Conservation (phyloP, 1,140 invertebrate genomes). For the Drosophila erecta region DNA sequence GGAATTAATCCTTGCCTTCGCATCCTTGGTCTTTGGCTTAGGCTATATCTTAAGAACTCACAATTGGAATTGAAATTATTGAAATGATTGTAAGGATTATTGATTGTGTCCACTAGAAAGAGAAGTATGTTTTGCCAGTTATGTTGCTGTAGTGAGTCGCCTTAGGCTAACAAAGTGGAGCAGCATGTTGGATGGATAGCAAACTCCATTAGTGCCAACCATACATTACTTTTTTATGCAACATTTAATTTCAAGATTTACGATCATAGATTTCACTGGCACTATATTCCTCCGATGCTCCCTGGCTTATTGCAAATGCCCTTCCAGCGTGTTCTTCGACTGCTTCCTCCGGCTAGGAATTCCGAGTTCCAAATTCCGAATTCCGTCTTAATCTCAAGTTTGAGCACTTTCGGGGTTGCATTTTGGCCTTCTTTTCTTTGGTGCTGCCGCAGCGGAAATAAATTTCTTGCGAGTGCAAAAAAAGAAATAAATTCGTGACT, state of each 20-base stretch:
- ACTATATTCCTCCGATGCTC: conserved; percentile 13
- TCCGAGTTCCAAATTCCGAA: conserved; percentile 29
- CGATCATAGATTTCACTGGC: conserved; percentile 20
- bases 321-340: conserved; percentile 13
- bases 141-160: background rate
- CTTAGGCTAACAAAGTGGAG: background rate
- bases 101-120: too few relatives aligned
- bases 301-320: conserved; percentile 24
- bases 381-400: conserved; percentile 40
- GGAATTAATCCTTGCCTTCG: background rate
- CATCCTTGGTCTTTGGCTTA: background rate
- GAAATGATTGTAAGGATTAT: too few relatives aligned
- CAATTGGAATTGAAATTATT: background rate
- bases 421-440: conserved; percentile 26
- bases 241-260: conserved; percentile 32
- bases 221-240: conserved; percentile 5
- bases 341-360: conserved; percentile 12
- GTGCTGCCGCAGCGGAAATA: conserved; percentile 64
- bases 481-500: conserved; percentile 69
- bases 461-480: conserved; percentile 52
- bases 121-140: too few relatives aligned
- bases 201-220: background rate
- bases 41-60: background rate
- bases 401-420: conserved; percentile 43
- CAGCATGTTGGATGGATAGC: background rate